These are phyloP conservation scores for Andrena praecox DNA, from an alignment of 2,888 invertebrate species.

Conservation along the genomic window DNA sequence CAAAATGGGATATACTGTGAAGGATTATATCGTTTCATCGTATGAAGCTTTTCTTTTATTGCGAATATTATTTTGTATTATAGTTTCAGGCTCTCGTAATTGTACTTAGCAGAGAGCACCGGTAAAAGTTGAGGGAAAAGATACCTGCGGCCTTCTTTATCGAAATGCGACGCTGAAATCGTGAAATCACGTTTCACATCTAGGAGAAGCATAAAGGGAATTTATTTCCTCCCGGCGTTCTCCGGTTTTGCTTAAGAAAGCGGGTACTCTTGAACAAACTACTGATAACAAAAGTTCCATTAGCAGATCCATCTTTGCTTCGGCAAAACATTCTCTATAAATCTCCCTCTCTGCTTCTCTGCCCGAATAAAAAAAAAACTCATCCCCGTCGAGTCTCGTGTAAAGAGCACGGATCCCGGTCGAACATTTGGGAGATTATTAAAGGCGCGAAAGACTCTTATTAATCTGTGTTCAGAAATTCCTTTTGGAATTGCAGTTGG, in stretches of 20 bases:
- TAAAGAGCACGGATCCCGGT: neutral
- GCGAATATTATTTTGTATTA: neutral
- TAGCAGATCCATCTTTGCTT: conserved; percentile 46
- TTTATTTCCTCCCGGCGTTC: conserved; percentile 10
- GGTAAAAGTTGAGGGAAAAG: neutral
- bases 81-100: neutral
- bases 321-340: conserved; percentile 30
- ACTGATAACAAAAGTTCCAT: conserved; percentile 56
- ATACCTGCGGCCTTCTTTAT: conserved; percentile 1
- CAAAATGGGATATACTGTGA: neutral
- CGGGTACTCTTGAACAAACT: conserved; percentile 34
- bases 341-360: conserved; percentile 2
- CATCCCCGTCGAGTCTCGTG: neutral
- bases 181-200: conserved; percentile 10
- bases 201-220: conserved; percentile 22
- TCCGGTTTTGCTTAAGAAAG: conserved; percentile 31
- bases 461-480: neutral
- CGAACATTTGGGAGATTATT: conserved; percentile 22
- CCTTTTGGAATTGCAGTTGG: neutral
- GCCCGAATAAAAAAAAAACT: neutral
- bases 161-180: neutral
- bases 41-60: neutral
- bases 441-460: neutral
- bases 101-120: neutral
- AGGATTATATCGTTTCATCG: too few species aligned